Conservation (phyloP, 2,113 vertebrate genomes). For the Nanorana parkeri region DNA sequence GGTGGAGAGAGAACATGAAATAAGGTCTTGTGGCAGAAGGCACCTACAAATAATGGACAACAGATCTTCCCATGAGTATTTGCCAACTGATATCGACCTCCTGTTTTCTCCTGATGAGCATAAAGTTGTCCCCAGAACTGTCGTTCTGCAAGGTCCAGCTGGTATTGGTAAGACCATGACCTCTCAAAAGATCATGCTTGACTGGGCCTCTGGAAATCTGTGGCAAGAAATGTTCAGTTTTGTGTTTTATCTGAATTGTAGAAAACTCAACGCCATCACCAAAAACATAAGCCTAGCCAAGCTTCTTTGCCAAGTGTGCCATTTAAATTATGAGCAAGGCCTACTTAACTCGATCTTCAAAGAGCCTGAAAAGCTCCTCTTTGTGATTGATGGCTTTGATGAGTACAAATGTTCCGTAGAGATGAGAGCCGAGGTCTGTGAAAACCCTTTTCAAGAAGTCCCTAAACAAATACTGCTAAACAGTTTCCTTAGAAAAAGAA, state of each 20-base stretch:
- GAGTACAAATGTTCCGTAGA: constrained; percentile 56
- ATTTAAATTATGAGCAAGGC: fast-evolving
- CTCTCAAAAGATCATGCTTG: constrained; percentile 61
- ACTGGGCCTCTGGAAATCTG: constrained; percentile 60
- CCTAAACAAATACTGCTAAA: constrained; percentile 37
- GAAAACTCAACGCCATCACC: constrained; percentile 48
- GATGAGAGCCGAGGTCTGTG: constrained; percentile 36
- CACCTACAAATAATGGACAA: neutral
- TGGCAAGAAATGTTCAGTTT: constrained; percentile 60
- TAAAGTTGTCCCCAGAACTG: neutral
- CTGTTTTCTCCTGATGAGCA: constrained; percentile 56
- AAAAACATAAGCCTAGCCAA: constrained; percentile 59
- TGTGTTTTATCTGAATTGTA: constrained; percentile 70
- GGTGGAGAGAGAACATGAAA: constrained; percentile 35
- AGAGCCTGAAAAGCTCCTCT: constrained; percentile 61
- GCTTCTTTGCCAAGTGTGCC: constrained; percentile 52
- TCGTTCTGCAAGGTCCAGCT: constrained; percentile 64
- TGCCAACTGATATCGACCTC: fast-evolving
- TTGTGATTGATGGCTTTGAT: constrained; percentile 71
- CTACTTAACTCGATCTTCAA: constrained; percentile 52
- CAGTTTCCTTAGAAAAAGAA: constrained; percentile 59
- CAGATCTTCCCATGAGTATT: neutral
- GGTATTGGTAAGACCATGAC: constrained; percentile 67
- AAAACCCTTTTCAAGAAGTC: constrained; percentile 54
- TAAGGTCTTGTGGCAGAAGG: constrained; percentile 49